These are phyloP conservation scores for Toxotes chatareus DNA, from an alignment of 2,113 vertebrate genomes.

Conservation along the genomic window DNA sequence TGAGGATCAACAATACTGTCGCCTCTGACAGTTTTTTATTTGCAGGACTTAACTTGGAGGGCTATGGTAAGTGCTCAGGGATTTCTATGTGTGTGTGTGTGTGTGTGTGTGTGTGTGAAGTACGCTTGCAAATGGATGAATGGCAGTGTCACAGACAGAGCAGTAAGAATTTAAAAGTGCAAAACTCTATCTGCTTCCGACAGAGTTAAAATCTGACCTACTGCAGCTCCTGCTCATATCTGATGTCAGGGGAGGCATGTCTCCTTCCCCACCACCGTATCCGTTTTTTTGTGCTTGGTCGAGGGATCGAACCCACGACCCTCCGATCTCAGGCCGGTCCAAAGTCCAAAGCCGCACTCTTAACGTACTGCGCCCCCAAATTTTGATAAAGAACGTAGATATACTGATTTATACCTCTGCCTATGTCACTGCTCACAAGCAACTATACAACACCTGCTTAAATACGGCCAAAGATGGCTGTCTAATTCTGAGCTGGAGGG, in stretches of 20 bases:
- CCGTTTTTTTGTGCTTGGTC: too few relatives aligned
- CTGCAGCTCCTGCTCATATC: not conserved
- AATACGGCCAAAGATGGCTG: too few relatives aligned
- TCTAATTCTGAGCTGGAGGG: too few relatives aligned
- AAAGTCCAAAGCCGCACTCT: too few relatives aligned
- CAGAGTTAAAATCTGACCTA: not conserved
- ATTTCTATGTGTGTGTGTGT: not conserved
- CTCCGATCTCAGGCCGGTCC: too few relatives aligned
- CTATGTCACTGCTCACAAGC: too few relatives aligned
- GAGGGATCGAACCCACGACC: too few relatives aligned
- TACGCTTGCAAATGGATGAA: not conserved
- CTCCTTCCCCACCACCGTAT: too few relatives aligned
- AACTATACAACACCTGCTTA: too few relatives aligned
- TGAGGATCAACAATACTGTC: constrained; percentile 36
- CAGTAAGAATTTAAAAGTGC: not conserved
- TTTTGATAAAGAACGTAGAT: too few relatives aligned
- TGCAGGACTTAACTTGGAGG: constrained; percentile 8
- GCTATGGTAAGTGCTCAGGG: not conserved
- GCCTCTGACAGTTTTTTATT: constrained; percentile 25
- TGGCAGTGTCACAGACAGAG: not conserved
- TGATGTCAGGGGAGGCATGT: not conserved
- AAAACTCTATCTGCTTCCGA: not conserved
- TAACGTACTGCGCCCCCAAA: too few relatives aligned
- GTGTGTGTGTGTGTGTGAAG: not conserved
- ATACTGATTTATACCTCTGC: too few relatives aligned